Evolutionary conservation across 2,113 vertebrate species (phyloP).

Genomic region (Chiloscyllium plagiosum): DNA sequence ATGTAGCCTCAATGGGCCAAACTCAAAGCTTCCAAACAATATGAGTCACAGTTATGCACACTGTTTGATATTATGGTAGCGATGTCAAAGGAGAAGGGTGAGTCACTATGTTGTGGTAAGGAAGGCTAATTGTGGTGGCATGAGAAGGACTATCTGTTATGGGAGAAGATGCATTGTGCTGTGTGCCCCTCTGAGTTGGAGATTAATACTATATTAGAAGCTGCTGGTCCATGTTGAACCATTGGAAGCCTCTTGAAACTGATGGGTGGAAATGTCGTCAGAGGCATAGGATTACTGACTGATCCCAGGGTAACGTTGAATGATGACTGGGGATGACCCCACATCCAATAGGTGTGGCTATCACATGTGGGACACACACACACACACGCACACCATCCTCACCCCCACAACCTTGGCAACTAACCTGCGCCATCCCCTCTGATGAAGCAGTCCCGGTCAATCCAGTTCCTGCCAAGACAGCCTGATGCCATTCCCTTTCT

Average conservation of each 20-base stretch:
- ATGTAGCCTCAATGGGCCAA: not conserved
- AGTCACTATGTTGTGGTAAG: not conserved
- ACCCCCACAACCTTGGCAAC: not conserved
- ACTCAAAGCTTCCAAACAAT: not conserved
- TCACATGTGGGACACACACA: no score
- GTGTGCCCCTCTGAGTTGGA: not conserved
- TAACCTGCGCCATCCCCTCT: no score
- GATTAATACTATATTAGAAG: not conserved
- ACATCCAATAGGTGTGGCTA: no score
- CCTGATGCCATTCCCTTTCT: not conserved
- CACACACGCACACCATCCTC: no score
- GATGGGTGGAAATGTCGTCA: no score
- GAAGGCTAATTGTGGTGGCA: not conserved
- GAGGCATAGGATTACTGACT: no score
- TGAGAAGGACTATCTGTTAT: not conserved
- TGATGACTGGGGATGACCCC: no score
- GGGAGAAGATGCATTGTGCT: not conserved
- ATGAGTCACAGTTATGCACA: not conserved
- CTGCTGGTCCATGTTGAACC: not conserved
- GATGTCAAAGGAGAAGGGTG: not conserved
- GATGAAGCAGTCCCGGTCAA: not conserved
- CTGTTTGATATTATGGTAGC: not conserved
- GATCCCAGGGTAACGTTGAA: no score
- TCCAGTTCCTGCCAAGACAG: not conserved
- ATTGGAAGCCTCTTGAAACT: no score